Evolutionary conservation across 2,113 vertebrate species (phyloP).

Genomic region (Mus musculus): DNA sequence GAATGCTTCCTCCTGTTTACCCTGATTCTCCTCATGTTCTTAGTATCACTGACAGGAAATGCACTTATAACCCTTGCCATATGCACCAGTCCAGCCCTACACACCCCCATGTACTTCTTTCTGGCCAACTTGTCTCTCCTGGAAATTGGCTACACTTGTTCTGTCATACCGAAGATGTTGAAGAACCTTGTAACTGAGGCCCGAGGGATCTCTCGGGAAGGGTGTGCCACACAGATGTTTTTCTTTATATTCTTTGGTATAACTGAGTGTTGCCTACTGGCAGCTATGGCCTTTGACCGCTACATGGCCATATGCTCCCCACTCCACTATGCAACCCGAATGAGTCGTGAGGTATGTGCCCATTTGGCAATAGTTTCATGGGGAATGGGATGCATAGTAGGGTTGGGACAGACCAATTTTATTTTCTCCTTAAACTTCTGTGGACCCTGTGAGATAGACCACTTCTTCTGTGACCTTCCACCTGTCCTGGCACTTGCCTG

Average conservation of each 20-base stretch:
- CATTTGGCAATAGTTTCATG: conserved; percentile 48
- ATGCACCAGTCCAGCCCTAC: not conserved
- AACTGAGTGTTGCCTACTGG: conserved; percentile 68
- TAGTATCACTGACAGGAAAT: conserved; percentile 54
- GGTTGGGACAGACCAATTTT: conserved; percentile 66
- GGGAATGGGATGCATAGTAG: conserved; percentile 50
- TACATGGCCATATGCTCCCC: conserved; percentile 58
- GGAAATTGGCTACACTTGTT: conserved; percentile 71
- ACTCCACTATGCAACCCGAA: conserved; percentile 9
- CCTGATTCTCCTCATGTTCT: conserved; percentile 67
- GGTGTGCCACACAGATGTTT: conserved; percentile 75
- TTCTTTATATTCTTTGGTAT: conserved; percentile 69
- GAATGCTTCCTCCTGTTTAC: conserved; percentile 60
- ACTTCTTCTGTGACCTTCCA: not conserved
- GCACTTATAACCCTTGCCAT: conserved; percentile 61
- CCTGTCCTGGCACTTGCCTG: conserved; percentile 70
- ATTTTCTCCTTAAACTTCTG: conserved; percentile 77
- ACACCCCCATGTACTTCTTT: conserved; percentile 77
- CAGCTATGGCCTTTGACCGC: conserved; percentile 69
- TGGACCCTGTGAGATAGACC: conserved; percentile 69
- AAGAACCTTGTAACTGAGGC: conserved; percentile 59
- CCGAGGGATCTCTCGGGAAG: conserved; percentile 59
- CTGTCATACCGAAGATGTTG: conserved; percentile 71
- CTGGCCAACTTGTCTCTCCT: conserved; percentile 74
- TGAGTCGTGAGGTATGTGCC: not conserved